Evolutionary conservation across 2,113 vertebrate species (phyloP).

Genomic region (Oreochromis spilurus): DNA sequence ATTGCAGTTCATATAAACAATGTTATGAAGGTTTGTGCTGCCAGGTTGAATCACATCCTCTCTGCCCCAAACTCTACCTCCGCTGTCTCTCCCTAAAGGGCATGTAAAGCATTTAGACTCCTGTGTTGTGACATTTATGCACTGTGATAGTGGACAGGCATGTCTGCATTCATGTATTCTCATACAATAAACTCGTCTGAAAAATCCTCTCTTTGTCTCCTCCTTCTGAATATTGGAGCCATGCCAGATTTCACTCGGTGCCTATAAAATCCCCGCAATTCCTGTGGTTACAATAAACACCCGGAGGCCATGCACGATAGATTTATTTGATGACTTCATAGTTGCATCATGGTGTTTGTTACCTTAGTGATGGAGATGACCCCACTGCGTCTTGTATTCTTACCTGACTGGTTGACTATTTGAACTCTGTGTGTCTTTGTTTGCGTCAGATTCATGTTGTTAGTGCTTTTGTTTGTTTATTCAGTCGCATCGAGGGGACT

Average conservation of each 20-base stretch:
- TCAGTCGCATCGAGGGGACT: neutral
- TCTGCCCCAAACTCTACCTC: slow-evolving; percentile 32
- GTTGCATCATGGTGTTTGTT: slow-evolving; percentile 46
- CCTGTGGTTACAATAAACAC: slow-evolving; percentile 28
- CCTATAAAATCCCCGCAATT: slow-evolving; percentile 2
- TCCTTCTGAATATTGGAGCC: neutral
- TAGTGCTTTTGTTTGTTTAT: rapidly evolving
- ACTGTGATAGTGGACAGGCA: slow-evolving; percentile 8
- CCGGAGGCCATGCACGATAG: slow-evolving; percentile 2
- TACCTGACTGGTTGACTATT: neutral
- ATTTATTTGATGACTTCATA: slow-evolving; percentile 46
- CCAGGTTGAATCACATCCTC: neutral
- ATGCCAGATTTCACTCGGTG: slow-evolving; percentile 3
- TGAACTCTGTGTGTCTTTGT: neutral
- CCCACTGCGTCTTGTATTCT: neutral
- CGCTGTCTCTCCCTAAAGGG: slow-evolving; percentile 23
- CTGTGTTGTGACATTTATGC: slow-evolving; percentile 32
- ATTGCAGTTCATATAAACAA: neutral
- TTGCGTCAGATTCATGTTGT: neutral
- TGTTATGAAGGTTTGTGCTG: neutral
- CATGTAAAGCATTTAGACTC: slow-evolving; percentile 14
- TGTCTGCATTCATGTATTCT: slow-evolving; percentile 28
- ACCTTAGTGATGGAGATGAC: slow-evolving; percentile 19
- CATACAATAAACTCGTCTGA: slow-evolving; percentile 46
- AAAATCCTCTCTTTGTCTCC: neutral